Evolutionary conservation across 1,140 invertebrate genomes (phyloP).

Genomic region (Rhopalosiphum padi): DNA sequence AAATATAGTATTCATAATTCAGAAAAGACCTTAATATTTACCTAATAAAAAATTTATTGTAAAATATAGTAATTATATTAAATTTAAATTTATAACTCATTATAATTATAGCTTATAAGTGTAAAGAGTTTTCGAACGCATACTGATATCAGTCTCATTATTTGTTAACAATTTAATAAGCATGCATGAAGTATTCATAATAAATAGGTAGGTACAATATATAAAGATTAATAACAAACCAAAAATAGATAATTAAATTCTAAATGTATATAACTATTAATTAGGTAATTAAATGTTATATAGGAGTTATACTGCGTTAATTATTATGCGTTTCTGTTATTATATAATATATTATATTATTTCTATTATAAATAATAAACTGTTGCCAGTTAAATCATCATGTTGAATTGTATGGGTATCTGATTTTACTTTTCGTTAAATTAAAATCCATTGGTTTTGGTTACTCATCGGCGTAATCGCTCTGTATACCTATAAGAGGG

Average conservation of each 20-base stretch:
- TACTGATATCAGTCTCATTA: not conserved
- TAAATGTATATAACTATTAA: not conserved
- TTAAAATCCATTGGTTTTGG: not conserved
- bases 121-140: not conserved
- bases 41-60: not conserved
- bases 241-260: not conserved
- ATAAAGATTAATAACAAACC: not conserved
- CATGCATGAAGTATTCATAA: not conserved
- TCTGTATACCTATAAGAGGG: not conserved
- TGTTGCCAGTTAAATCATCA: not conserved
- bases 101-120: not conserved
- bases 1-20: not conserved
- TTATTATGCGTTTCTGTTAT: not conserved
- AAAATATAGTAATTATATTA: not conserved
- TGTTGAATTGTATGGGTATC: not conserved
- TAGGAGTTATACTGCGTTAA: not conserved
- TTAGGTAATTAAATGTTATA: not conserved
- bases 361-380: not conserved
- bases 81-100: not conserved
- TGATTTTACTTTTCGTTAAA: conserved; percentile 21
- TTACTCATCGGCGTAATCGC: not conserved
- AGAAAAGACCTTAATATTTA: not conserved
- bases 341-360: not conserved
- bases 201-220: not conserved
- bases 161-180: not conserved